Conservation (phyloP, 2,797 vertebrate species). For the Acomys russatus region DNA sequence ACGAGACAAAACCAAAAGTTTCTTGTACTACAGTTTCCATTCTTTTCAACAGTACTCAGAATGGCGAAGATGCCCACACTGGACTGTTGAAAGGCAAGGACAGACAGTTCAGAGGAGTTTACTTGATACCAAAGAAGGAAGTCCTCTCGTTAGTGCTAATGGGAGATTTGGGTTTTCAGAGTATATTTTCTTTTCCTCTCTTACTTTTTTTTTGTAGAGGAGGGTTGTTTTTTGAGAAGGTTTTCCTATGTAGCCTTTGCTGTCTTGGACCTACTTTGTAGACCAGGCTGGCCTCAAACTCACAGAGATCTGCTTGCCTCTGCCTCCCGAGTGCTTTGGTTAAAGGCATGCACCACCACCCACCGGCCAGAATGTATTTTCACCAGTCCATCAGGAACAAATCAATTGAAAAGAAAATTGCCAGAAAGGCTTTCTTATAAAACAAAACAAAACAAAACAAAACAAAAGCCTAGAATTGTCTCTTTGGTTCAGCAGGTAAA, state of each 20-base stretch:
- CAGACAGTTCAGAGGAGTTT: neutral
- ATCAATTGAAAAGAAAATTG: neutral
- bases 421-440: neutral
- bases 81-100: neutral
- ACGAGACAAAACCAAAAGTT: slow-evolving; percentile 94
- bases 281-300: too few relatives aligned
- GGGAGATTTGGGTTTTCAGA: neutral
- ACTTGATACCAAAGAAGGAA: neutral
- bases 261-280: too few relatives aligned
- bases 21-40: slow-evolving; percentile 93
- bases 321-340: too few relatives aligned
- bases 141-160: neutral
- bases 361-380: neutral
- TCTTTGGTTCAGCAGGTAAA: neutral
- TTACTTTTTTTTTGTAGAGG: too few relatives aligned
- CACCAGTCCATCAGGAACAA: neutral
- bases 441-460: neutral
- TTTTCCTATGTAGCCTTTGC: too few relatives aligned
- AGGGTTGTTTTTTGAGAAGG: too few relatives aligned
- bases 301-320: too few relatives aligned
- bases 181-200: neutral
- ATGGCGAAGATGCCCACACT: slow-evolving; percentile 88
- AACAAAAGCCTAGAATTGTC: slow-evolving; percentile 65
- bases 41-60: slow-evolving; percentile 93
- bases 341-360: too few relatives aligned